These are phyloP conservation scores for Portevinia maculata DNA, from an alignment of 2,888 invertebrate species.

Conservation along the genomic window DNA sequence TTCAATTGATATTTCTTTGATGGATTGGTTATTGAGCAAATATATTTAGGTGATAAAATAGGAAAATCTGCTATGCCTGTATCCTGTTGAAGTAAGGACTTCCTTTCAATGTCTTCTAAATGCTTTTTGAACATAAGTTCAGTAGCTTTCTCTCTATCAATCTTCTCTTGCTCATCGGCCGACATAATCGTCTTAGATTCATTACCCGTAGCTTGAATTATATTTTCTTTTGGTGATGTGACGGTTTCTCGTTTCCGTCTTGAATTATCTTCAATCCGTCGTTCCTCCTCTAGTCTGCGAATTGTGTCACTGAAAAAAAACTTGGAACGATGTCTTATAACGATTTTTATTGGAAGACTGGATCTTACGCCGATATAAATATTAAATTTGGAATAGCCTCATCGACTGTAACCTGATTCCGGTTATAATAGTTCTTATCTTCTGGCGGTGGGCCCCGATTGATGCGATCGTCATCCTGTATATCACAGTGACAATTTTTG, in stretches of 20 bases:
- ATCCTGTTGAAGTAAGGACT: conserved; percentile 76
- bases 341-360: not conserved
- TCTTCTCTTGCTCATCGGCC: not conserved
- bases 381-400: conserved; percentile 78
- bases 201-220: not conserved
- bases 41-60: conserved; percentile 72
- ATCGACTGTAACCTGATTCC: conserved; percentile 77
- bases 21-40: conserved; percentile 74
- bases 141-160: not conserved
- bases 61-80: conserved; percentile 68
- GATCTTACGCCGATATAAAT: conserved; percentile 78
- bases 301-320: conserved; percentile 5
- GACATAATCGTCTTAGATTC: not conserved
- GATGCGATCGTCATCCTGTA: not conserved
- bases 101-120: conserved; percentile 59
- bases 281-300: not conserved
- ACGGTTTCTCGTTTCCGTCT: conserved; percentile 28
- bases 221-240: not conserved
- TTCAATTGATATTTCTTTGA: conserved; percentile 74
- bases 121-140: conserved; percentile 8
- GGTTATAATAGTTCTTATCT: conserved; percentile 78
- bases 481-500: conserved; percentile 37
- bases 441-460: conserved; percentile 77
- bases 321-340: not conserved
- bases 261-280: conserved; percentile 32